These are phyloP conservation scores for Coelopa pilipes DNA, from an alignment of 2,888 invertebrate species.

Conservation along the genomic window DNA sequence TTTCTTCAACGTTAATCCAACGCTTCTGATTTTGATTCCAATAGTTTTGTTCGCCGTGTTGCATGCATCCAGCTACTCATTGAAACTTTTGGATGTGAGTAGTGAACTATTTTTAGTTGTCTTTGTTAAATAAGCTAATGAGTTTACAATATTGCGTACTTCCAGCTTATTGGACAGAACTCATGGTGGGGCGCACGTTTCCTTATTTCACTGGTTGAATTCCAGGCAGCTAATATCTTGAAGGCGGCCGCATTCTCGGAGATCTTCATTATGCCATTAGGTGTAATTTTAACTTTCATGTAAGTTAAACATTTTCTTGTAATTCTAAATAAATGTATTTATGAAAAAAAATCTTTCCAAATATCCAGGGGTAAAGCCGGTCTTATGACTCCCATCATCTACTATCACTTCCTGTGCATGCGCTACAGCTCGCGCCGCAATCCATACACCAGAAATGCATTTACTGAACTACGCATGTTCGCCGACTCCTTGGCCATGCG, in stretches of 20 bases:
- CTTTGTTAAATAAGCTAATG: too few species aligned
- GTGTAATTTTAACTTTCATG: constrained; percentile 84
- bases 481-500: constrained; percentile 78
- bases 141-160: neutral
- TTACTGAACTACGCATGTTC: constrained; percentile 83
- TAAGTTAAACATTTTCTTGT: constrained; percentile 67
- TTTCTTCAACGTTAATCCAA: constrained; percentile 90
- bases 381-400: constrained; percentile 92
- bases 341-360: constrained; percentile 24
- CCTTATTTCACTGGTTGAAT: constrained; percentile 87
- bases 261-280: constrained; percentile 89
- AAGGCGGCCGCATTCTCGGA: constrained; percentile 92
- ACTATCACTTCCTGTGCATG: constrained; percentile 94
- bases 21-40: constrained; percentile 89
- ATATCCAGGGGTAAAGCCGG: constrained; percentile 86
- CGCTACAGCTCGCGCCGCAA: constrained; percentile 95
- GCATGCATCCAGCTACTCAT: constrained; percentile 92
- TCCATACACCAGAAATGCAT: constrained; percentile 94
- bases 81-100: constrained; percentile 92
- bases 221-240: constrained; percentile 89
- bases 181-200: constrained; percentile 89
- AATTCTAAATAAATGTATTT: neutral
- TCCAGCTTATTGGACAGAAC: constrained; percentile 88
- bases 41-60: constrained; percentile 91
- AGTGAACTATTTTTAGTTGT: neutral